Evolutionary conservation across 2,797 vertebrate genomes (phyloP).

Genomic region (Yasuhikotakia modesta): DNA sequence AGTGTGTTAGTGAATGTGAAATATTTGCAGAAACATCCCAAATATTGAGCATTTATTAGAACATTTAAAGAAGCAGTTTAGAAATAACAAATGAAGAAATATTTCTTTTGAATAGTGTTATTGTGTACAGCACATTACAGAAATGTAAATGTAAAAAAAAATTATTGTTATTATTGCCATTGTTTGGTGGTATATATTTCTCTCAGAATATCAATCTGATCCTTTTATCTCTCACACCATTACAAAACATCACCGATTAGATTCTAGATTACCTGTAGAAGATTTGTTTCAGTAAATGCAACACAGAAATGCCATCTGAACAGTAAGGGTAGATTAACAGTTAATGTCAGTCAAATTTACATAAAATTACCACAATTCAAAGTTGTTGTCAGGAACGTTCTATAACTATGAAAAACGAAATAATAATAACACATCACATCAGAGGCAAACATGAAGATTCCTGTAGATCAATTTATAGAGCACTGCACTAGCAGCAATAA

Average conservation of each 20-base stretch:
- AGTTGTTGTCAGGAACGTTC: background rate
- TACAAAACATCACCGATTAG: slow-evolving; percentile 45
- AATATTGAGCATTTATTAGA: slow-evolving; percentile 15
- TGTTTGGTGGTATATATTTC: no score
- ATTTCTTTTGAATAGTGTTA: background rate
- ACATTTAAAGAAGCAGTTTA: slow-evolving; percentile 8
- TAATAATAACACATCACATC: background rate
- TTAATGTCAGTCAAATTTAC: background rate
- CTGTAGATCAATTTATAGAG: no score
- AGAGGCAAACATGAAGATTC: background rate
- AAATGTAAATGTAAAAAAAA: no score
- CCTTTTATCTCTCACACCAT: slow-evolving; percentile 53
- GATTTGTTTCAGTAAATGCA: slow-evolving; percentile 2
- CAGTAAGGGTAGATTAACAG: background rate
- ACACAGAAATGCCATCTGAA: background rate
- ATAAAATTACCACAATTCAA: background rate
- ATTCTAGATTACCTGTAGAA: slow-evolving; percentile 39
- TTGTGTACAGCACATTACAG: background rate
- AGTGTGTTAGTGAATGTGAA: slow-evolving; percentile 40
- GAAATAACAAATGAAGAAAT: slow-evolving; percentile 1
- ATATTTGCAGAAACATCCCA: slow-evolving; percentile 19
- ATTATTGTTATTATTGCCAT: background rate
- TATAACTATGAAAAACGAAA: background rate
- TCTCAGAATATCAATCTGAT: slow-evolving; percentile 22
- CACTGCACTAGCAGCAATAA: no score